Evolutionary conservation across 2,888 invertebrate genomes (phyloP).

Genomic region (Drosophila ustulata): DNA sequence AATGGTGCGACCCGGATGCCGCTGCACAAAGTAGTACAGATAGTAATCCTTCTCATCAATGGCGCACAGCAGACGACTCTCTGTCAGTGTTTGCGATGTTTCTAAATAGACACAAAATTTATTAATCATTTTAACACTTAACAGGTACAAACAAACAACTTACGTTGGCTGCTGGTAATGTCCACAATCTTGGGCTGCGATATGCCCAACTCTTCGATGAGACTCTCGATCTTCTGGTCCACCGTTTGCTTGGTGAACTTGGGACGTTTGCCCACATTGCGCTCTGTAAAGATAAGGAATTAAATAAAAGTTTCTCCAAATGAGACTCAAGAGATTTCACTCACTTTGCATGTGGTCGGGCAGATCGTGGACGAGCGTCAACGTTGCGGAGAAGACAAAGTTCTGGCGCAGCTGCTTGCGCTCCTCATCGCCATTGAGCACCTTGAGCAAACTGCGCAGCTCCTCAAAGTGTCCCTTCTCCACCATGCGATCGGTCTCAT

Average conservation of each 20-base stretch:
- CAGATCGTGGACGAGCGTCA: conserved; percentile 95
- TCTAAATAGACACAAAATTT: conserved; percentile 85
- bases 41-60: conserved; percentile 95
- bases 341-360: conserved; percentile 89
- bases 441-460: conserved; percentile 91
- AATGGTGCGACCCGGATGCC: conserved; percentile 95
- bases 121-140: not conserved
- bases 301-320: not conserved
- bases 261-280: conserved; percentile 79
- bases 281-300: conserved; percentile 59
- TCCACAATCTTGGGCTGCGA: conserved; percentile 97
- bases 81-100: conserved; percentile 93
- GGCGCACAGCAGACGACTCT: conserved; percentile 92
- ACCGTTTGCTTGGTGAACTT: conserved; percentile 89
- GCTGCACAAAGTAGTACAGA: conserved; percentile 94
- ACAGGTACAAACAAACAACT: conserved; percentile 18
- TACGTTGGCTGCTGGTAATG: conserved; percentile 91
- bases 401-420: conserved; percentile 91
- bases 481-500: conserved; percentile 99
- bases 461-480: conserved; percentile 98
- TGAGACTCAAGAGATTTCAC: not conserved
- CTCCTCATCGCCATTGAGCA: conserved; percentile 90
- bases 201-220: conserved; percentile 93
- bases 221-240: conserved; percentile 90
- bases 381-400: conserved; percentile 98